phyloP scores from a whole-genome alignment of 2,797 vertebrate genomes.

The Podarcis siculus region DNA sequence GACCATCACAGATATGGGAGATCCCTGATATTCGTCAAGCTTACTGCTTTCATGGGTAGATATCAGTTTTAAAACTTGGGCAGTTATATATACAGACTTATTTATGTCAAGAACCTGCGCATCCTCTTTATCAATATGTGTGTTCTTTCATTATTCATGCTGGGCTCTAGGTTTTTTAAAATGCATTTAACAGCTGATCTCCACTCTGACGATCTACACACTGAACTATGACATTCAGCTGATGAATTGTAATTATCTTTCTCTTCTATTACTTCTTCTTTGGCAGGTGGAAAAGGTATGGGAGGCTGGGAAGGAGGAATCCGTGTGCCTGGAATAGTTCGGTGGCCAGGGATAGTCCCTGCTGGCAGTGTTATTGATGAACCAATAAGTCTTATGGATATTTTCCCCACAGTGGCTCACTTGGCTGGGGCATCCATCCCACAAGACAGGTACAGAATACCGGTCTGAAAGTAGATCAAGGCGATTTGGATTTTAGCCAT shows the following conservation, averaged over 20 bases:
- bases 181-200: neutral
- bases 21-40: too few relatives aligned
- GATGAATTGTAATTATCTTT: neutral
- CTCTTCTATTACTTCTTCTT: neutral
- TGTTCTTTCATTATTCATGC: neutral
- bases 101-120: neutral
- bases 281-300: slow-evolving; percentile 87
- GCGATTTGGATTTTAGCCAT: neutral
- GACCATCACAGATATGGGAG: too few relatives aligned
- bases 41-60: too few relatives aligned
- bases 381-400: slow-evolving; percentile 89
- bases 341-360: slow-evolving; percentile 83
- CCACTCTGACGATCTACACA: too few relatives aligned
- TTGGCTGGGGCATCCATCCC: slow-evolving; percentile 80
- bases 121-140: neutral
- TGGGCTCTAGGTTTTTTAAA: too few relatives aligned
- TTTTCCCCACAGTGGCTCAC: slow-evolving; percentile 85
- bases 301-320: slow-evolving; percentile 92
- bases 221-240: neutral
- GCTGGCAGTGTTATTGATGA: slow-evolving; percentile 79
- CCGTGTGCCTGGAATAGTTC: slow-evolving; percentile 88
- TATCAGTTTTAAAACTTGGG: too few relatives aligned
- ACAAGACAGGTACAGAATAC: slow-evolving; percentile 78
- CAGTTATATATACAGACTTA: too few relatives aligned
- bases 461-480: neutral